Percentiles rank a stretch among this genome's conserved stretches.
These are phyloP conservation scores for Marmota flaviventris DNA, from an alignment of 2,113 vertebrate species.

Conservation along the genomic window DNA sequence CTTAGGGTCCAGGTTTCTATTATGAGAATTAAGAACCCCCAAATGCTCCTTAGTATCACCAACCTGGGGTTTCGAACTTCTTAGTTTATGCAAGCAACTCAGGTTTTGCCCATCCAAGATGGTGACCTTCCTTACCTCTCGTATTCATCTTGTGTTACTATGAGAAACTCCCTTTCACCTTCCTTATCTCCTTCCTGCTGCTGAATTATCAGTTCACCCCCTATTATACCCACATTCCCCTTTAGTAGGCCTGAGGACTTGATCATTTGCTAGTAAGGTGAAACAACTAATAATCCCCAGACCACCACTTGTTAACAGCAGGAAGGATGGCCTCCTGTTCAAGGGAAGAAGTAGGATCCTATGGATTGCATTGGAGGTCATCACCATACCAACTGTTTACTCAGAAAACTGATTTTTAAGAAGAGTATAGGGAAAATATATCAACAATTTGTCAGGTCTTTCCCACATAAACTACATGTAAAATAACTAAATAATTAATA, in stretches of 20 bases:
- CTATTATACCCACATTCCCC: not conserved
- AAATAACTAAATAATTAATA: not conserved
- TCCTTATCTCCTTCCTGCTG: not conserved
- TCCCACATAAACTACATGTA: not conserved
- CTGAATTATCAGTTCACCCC: not conserved
- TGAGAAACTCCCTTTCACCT: not conserved
- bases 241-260: not conserved
- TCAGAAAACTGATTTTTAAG: not conserved
- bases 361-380: not conserved
- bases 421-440: not conserved
- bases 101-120: not conserved
- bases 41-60: not conserved
- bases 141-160: not conserved
- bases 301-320: not conserved
- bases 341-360: not conserved
- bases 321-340: not conserved
- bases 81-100: not conserved
- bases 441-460: not conserved
- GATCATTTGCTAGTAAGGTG: not conserved
- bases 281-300: not conserved
- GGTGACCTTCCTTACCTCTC: not conserved
- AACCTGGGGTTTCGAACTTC: not conserved
- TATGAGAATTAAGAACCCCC: constrained; percentile 15
- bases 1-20: not conserved
- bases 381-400: not conserved